These are phyloP conservation scores for Anoncus sp. DNA, from an alignment of 2,888 invertebrate genomes.

Conservation along the genomic window DNA sequence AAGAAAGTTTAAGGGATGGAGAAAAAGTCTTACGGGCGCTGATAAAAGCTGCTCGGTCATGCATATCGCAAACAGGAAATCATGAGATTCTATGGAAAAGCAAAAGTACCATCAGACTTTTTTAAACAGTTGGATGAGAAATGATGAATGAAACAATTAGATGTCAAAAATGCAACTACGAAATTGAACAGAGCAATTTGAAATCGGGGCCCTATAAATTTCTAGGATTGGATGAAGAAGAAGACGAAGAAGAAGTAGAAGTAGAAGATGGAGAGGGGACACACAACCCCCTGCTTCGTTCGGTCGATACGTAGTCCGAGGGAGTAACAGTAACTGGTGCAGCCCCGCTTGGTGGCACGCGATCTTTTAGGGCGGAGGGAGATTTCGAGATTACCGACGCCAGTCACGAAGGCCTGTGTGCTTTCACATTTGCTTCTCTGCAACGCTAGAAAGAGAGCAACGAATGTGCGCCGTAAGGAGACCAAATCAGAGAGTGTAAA, in stretches of 20 bases:
- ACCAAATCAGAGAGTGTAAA: background rate
- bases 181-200: slow-evolving; percentile 53
- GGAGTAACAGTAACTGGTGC: slow-evolving; percentile 78
- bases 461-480: background rate
- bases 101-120: no score
- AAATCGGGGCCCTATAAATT: slow-evolving; percentile 54
- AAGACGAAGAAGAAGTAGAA: slow-evolving; percentile 42
- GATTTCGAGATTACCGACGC: slow-evolving; percentile 80
- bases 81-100: no score
- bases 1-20: no score
- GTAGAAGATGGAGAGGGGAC: slow-evolving; percentile 42
- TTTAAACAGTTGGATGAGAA: slow-evolving; percentile 12
- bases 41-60: no score
- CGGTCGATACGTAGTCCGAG: slow-evolving; percentile 77
- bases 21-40: no score
- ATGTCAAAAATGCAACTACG: no score
- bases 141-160: slow-evolving; percentile 16
- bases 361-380: slow-evolving; percentile 78
- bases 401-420: slow-evolving; percentile 77
- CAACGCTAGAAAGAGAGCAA: slow-evolving; percentile 27
- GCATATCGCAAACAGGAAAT: no score
- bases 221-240: slow-evolving; percentile 42
- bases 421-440: slow-evolving; percentile 63
- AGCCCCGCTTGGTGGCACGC: slow-evolving; percentile 75
- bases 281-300: slow-evolving; percentile 37